Percentiles rank a stretch among this genome's conserved stretches.
These are phyloP conservation scores for Sebastes flavidus DNA, from an alignment of 2,797 vertebrate genomes.

Conservation along the genomic window DNA sequence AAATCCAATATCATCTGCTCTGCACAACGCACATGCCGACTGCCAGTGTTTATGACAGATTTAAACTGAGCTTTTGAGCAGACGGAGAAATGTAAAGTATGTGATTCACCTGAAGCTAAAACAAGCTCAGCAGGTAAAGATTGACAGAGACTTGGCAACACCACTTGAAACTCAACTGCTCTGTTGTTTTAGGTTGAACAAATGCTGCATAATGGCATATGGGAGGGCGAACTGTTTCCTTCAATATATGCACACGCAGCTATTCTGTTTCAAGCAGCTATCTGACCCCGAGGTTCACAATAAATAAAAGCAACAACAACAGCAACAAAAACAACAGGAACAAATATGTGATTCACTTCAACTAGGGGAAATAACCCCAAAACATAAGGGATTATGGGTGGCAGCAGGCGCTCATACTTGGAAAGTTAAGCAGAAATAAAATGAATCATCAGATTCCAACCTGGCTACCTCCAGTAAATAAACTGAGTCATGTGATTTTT, in stretches of 20 bases:
- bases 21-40: slow-evolving; percentile 1
- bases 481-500: neutral
- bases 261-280: neutral
- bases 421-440: neutral
- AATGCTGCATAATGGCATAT: neutral
- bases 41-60: slow-evolving; percentile 31
- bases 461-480: neutral
- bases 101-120: slow-evolving; percentile 55
- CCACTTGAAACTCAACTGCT: neutral
- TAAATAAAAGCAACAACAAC: neutral
- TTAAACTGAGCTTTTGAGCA: slow-evolving; percentile 38
- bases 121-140: slow-evolving; percentile 23
- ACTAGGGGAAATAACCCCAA: neutral
- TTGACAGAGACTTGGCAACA: slow-evolving; percentile 6
- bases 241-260: neutral
- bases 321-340: neutral
- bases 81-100: slow-evolving; percentile 54
- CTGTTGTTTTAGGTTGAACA: neutral
- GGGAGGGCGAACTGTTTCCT: neutral
- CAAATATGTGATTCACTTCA: neutral
- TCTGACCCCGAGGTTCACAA: neutral
- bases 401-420: neutral
- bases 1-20: slow-evolving; percentile 40
- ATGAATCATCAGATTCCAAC: neutral
- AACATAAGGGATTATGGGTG: neutral